phyloP scores from a whole-genome alignment of 1,140 invertebrate species.

The Hesperophylax magnus region DNA sequence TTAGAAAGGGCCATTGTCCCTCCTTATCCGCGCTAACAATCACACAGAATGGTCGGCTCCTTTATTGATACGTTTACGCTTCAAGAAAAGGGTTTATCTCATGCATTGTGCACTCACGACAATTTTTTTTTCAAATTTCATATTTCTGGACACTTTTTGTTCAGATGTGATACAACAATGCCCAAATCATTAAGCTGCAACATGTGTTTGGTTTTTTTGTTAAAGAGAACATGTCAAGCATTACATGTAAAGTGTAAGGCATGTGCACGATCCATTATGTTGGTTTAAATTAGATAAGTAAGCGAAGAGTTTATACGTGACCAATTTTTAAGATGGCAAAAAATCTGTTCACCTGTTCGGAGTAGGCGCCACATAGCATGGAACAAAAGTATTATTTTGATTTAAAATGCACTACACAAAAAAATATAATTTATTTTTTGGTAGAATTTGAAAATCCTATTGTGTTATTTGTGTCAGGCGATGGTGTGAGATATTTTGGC shows the following conservation, averaged over 20 bases:
- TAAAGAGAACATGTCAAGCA: slow-evolving; percentile 6
- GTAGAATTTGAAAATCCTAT: too few relatives aligned
- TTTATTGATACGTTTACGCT: slow-evolving; percentile 36
- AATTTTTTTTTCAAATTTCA: slow-evolving; percentile 14
- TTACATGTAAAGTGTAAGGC: too few relatives aligned
- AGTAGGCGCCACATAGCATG: too few relatives aligned
- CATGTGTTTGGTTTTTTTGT: not conserved
- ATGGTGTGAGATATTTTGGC: too few relatives aligned
- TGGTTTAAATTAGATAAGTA: not conserved
- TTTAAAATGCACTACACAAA: too few relatives aligned
- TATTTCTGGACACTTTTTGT: slow-evolving; percentile 14
- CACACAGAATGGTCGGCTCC: slow-evolving; percentile 8
- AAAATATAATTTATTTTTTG: too few relatives aligned
- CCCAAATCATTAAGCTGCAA: slow-evolving; percentile 28
- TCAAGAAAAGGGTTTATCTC: slow-evolving; percentile 13
- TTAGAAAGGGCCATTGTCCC: slow-evolving; percentile 25
- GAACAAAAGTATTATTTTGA: too few relatives aligned
- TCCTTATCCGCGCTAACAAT: slow-evolving; percentile 18
- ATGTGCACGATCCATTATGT: not conserved
- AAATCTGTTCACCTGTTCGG: too few relatives aligned
- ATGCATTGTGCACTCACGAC: not conserved
- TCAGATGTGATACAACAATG: slow-evolving; percentile 16
- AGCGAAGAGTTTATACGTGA: not conserved
- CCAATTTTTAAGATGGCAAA: too few relatives aligned
- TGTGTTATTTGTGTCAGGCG: too few relatives aligned